Conservation (phyloP, 2,797 vertebrate species). For the Poliocrania exsul region DNA sequence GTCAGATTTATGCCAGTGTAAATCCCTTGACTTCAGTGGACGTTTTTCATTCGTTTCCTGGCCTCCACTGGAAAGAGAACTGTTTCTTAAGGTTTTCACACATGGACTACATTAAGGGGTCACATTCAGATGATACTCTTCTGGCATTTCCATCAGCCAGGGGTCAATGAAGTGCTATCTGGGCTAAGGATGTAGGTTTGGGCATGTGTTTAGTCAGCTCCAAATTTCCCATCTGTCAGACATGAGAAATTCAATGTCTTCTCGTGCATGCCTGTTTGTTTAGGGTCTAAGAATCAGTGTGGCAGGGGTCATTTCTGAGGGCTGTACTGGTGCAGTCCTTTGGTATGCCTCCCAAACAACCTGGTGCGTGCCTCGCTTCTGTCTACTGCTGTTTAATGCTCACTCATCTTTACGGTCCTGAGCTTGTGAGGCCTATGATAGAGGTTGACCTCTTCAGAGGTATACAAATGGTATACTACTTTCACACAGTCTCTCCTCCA, state of each 20-base stretch:
- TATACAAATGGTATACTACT: not conserved
- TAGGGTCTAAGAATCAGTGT: slow-evolving; percentile 24
- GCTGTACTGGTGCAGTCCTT: not conserved
- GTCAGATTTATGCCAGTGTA: slow-evolving; percentile 56
- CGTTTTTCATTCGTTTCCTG: slow-evolving; percentile 62
- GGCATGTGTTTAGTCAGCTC: slow-evolving; percentile 50
- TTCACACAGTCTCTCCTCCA: not conserved
- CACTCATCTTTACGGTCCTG: not conserved
- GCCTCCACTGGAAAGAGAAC: slow-evolving; percentile 26
- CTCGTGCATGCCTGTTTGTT: slow-evolving; percentile 26
- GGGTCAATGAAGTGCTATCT: slow-evolving; percentile 63
- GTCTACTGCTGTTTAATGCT: slow-evolving; percentile 33
- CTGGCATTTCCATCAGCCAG: slow-evolving; percentile 63
- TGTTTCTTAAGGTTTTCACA: slow-evolving; percentile 52
- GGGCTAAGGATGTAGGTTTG: slow-evolving; percentile 13
- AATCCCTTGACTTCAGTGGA: slow-evolving; percentile 53
- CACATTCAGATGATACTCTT: slow-evolving; percentile 58
- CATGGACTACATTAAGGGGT: slow-evolving; percentile 68
- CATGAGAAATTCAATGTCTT: slow-evolving; percentile 54
- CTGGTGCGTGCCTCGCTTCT: not conserved
- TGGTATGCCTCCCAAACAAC: slow-evolving; percentile 12
- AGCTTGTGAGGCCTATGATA: not conserved
- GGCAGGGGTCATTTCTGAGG: slow-evolving; percentile 38
- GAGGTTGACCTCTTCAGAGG: slow-evolving; percentile 10
- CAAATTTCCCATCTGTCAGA: slow-evolving; percentile 63